Evolutionary conservation across 2,113 vertebrate species (phyloP).

Genomic region (Salvelinus fontinalis): DNA sequence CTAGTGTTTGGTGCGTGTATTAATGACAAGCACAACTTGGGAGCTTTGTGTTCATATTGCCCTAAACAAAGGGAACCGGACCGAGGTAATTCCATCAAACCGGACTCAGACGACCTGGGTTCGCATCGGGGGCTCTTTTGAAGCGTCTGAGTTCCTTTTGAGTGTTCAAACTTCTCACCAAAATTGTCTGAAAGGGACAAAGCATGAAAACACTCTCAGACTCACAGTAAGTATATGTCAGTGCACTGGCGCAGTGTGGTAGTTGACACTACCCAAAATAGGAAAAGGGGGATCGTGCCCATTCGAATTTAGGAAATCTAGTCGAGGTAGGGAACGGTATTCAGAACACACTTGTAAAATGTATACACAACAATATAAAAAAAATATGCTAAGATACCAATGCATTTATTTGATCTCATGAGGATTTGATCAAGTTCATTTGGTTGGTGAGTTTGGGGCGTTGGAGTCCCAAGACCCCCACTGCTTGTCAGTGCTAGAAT

Average conservation of each 20-base stretch:
- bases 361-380: neutral
- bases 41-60: too few relatives aligned
- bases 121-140: too few relatives aligned
- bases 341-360: neutral
- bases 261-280: neutral
- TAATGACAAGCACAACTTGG: too few relatives aligned
- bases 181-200: too few relatives aligned
- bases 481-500: neutral
- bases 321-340: constrained; percentile 16
- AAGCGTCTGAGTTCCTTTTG: too few relatives aligned
- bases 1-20: too few relatives aligned
- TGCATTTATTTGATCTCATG: too few relatives aligned
- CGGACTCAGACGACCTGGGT: too few relatives aligned
- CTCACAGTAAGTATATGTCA: neutral
- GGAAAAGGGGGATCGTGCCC: constrained; percentile 12
- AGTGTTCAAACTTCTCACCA: too few relatives aligned
- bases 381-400: neutral
- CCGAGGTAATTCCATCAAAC: too few relatives aligned
- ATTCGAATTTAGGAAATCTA: constrained; percentile 35
- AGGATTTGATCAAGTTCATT: neutral
- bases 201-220: too few relatives aligned
- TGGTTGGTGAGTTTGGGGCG: neutral
- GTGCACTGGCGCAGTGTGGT: constrained; percentile 54
- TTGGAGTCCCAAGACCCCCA: neutral
- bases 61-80: too few relatives aligned